Evolutionary conservation across 2,113 vertebrate species (phyloP).

Genomic region (Tringa solitaria): DNA sequence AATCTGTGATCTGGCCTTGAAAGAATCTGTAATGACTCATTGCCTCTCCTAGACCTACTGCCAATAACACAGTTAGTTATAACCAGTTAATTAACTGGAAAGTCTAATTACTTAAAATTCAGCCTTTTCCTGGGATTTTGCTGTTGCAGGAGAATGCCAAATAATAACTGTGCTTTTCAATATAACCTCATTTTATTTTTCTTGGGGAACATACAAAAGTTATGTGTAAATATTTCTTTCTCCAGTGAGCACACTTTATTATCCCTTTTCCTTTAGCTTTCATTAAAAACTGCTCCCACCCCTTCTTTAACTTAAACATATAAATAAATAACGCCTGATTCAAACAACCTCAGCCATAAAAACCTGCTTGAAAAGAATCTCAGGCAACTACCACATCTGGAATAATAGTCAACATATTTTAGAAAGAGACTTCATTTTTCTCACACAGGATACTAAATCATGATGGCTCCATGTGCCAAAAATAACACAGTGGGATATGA

Average conservation of each 20-base stretch:
- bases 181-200: slow-evolving; percentile 19
- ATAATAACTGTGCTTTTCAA: slow-evolving; percentile 29
- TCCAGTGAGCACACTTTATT: slow-evolving; percentile 51
- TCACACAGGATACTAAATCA: slow-evolving; percentile 61
- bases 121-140: slow-evolving; percentile 34
- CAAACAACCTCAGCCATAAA: slow-evolving; percentile 57
- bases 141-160: slow-evolving; percentile 26
- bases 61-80: slow-evolving; percentile 31
- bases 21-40: background rate
- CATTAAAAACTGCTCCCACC: slow-evolving; percentile 53
- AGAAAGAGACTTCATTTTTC: slow-evolving; percentile 58
- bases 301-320: slow-evolving; percentile 33
- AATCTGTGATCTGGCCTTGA: slow-evolving; percentile 3
- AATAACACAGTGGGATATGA: slow-evolving; percentile 61
- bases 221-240: slow-evolving; percentile 61
- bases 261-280: slow-evolving; percentile 54
- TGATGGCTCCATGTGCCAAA: slow-evolving; percentile 46
- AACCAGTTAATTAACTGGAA: slow-evolving; percentile 54
- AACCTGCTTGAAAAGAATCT: slow-evolving; percentile 60
- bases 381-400: slow-evolving; percentile 69
- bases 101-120: slow-evolving; percentile 55
- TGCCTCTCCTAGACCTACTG: slow-evolving; percentile 31
- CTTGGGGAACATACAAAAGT: slow-evolving; percentile 40
- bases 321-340: slow-evolving; percentile 64
- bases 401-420: slow-evolving; percentile 68